A percentile compares a stretch with the other conserved stretches of the same genome.
phyloP scores from a whole-genome alignment of 2,888 invertebrate genomes.

The Lasius platythorax region DNA sequence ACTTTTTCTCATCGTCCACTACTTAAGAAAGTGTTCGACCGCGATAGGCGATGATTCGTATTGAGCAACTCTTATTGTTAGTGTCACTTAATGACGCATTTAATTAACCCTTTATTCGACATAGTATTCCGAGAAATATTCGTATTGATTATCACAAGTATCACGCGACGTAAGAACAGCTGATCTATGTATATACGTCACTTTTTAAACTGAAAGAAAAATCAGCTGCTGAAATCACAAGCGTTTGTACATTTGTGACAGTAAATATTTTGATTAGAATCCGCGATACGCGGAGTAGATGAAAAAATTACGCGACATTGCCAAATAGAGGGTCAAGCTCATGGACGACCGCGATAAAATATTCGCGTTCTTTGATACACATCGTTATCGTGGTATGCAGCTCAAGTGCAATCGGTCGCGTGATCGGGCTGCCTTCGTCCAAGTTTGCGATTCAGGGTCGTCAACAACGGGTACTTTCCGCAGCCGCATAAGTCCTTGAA shows the following conservation, averaged over 20 bases:
- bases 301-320: not conserved
- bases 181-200: not conserved
- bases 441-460: slow-evolving; percentile 88
- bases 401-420: slow-evolving; percentile 64
- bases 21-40: not conserved
- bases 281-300: not conserved
- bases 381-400: not conserved
- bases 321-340: not conserved
- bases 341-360: not conserved
- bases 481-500: slow-evolving; percentile 92
- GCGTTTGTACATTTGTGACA: not conserved
- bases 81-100: not conserved
- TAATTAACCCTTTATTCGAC: slow-evolving; percentile 1
- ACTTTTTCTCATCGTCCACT: not conserved
- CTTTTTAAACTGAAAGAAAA: not conserved
- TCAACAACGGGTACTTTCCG: slow-evolving; percentile 92
- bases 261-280: slow-evolving; percentile 11
- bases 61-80: slow-evolving; percentile 9
- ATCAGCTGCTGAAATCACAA: not conserved
- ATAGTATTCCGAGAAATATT: not conserved
- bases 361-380: not conserved
- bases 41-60: not conserved
- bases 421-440: slow-evolving; percentile 15
- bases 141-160: not conserved
- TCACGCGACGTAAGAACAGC: not conserved